Percentiles rank a stretch among this genome's conserved stretches.
phyloP scores from a whole-genome alignment of 1,140 invertebrate species.

The Diorhabda carinulata region DNA sequence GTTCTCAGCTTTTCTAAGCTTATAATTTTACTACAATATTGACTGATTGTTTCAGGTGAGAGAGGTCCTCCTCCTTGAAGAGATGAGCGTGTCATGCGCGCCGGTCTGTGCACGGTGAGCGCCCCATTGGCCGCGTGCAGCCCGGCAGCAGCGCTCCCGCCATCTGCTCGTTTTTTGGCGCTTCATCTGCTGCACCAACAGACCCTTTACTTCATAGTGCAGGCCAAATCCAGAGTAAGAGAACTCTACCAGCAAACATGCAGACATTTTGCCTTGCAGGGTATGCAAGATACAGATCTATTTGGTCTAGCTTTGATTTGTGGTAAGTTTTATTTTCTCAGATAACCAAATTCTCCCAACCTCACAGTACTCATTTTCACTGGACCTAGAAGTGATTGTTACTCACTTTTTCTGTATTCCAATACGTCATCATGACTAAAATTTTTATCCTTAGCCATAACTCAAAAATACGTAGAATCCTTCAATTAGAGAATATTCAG shows the following conservation, averaged over 20 bases:
- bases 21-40: neutral
- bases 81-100: conserved; percentile 49
- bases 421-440: no score
- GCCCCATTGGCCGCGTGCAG: conserved; percentile 49
- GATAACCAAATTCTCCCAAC: no score
- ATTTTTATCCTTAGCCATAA: no score
- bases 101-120: conserved; percentile 50
- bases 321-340: conserved; percentile 56
- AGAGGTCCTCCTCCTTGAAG: conserved; percentile 36
- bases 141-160: conserved; percentile 50
- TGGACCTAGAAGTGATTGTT: no score
- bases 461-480: no score
- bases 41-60: conserved; percentile 28
- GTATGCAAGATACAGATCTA: conserved; percentile 76
- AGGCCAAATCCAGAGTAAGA: conserved; percentile 79
- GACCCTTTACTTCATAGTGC: conserved; percentile 62
- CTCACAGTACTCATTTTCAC: no score
- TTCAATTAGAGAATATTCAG: no score
- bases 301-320: conserved; percentile 78
- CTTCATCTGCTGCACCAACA: conserved; percentile 53
- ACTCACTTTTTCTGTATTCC: no score
- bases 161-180: conserved; percentile 59
- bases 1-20: neutral
- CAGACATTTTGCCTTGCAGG: conserved; percentile 68
- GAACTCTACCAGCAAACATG: conserved; percentile 80